A percentile compares a stretch with the other conserved stretches of the same genome.
phyloP scores from a whole-genome alignment of 2,888 invertebrate species.

The Lypha dubia region DNA sequence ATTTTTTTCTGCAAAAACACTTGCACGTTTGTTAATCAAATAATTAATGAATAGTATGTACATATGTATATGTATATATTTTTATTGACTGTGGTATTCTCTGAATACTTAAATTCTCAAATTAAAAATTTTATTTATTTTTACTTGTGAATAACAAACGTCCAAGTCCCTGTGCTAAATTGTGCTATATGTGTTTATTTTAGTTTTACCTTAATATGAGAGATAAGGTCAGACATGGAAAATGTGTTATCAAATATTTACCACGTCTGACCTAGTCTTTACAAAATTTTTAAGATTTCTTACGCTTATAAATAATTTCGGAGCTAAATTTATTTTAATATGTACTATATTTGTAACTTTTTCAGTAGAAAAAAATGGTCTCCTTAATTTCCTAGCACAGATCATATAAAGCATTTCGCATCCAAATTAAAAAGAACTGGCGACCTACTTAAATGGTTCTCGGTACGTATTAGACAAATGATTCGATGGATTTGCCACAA shows the following conservation, averaged over 20 bases:
- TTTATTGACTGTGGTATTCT: not conserved
- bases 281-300: no score
- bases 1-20: conserved; percentile 65
- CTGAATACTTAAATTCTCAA: not conserved
- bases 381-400: conserved; percentile 85
- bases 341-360: no score
- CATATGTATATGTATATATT: not conserved
- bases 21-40: conserved; percentile 28
- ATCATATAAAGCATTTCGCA: conserved; percentile 90
- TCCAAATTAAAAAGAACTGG: conserved; percentile 87
- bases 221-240: no score
- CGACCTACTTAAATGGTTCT: conserved; percentile 88
- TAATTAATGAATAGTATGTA: not conserved
- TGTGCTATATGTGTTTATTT: no score
- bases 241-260: no score
- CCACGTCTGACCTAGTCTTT: no score
- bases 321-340: no score
- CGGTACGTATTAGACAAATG: conserved; percentile 80
- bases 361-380: conserved; percentile 68
- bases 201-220: no score
- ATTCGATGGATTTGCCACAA: conserved; percentile 83
- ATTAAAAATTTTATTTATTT: not conserved
- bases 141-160: not conserved
- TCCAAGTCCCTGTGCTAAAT: not conserved
- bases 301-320: no score